phyloP scores from a whole-genome alignment of 2,797 vertebrate genomes.

The Podarcis siculus region DNA sequence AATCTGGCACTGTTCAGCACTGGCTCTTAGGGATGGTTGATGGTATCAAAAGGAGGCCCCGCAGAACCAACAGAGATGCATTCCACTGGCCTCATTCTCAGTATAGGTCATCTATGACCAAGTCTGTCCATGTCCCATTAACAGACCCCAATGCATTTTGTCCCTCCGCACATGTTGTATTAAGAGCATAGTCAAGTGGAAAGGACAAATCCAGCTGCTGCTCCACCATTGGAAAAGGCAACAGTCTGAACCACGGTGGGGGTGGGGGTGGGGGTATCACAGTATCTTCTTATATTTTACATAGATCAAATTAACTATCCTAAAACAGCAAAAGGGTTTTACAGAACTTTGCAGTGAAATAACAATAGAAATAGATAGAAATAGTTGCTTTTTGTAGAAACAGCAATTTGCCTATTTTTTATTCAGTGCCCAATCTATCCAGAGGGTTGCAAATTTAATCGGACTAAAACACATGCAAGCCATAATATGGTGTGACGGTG shows the following conservation, averaged over 20 bases:
- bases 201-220: too few species aligned
- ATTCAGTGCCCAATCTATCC: background rate
- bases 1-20: too few species aligned
- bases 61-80: background rate
- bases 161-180: background rate
- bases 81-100: background rate
- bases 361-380: background rate
- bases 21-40: background rate
- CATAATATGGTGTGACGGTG: background rate
- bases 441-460: constrained; percentile 3
- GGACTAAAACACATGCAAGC: background rate
- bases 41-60: background rate
- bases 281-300: background rate
- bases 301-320: background rate
- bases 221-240: too few species aligned
- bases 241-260: background rate
- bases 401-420: background rate
- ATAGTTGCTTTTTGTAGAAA: background rate
- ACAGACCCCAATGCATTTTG: background rate
- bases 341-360: background rate
- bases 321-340: background rate
- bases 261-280: background rate
- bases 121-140: background rate
- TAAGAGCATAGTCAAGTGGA: background rate
- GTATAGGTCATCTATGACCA: background rate